Percentiles rank a stretch among this genome's conserved stretches.
Evolutionary conservation across 2,113 vertebrate genomes (phyloP).

Genomic region (Neodontobutis hainanensis): DNA sequence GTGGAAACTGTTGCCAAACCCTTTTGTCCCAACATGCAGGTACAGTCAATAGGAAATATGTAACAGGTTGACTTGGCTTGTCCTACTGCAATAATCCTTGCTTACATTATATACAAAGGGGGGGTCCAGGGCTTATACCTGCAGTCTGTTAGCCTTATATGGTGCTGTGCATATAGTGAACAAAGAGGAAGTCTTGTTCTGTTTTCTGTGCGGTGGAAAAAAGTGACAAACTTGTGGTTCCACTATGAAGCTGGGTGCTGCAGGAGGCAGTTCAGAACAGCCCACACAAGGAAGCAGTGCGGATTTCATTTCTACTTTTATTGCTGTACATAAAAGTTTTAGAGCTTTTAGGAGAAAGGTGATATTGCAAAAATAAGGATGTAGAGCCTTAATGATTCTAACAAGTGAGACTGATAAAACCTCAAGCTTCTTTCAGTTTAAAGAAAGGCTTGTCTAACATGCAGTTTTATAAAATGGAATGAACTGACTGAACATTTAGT

Average conservation of each 20-base stretch:
- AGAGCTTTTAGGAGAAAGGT: neutral
- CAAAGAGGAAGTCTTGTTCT: slow-evolving; percentile 55
- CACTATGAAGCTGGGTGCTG: slow-evolving; percentile 17
- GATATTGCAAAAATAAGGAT: neutral
- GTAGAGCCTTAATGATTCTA: neutral
- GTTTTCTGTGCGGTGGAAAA: slow-evolving; percentile 15
- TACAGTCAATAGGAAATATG: slow-evolving; percentile 22
- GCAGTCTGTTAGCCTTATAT: slow-evolving; percentile 67
- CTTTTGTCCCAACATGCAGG: slow-evolving; percentile 38
- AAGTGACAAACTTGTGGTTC: slow-evolving; percentile 42
- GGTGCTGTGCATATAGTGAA: slow-evolving; percentile 35
- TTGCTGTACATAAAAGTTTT: neutral
- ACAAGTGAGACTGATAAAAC: neutral
- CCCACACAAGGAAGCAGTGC: slow-evolving; percentile 22
- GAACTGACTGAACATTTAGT: neutral
- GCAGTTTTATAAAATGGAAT: neutral
- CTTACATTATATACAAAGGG: neutral
- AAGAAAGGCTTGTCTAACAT: neutral
- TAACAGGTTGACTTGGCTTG: neutral
- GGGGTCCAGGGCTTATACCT: slow-evolving; percentile 34
- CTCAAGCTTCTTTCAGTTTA: neutral
- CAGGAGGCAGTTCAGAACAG: slow-evolving; percentile 58
- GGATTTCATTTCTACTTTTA: slow-evolving; percentile 44
- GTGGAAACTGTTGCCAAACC: slow-evolving; percentile 27
- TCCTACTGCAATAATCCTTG: neutral